Evolutionary conservation across 2,113 vertebrate species (phyloP), one percentile per base, ranked within the genome.

Genomic region (Pycnonotus jocosus): DNA sequence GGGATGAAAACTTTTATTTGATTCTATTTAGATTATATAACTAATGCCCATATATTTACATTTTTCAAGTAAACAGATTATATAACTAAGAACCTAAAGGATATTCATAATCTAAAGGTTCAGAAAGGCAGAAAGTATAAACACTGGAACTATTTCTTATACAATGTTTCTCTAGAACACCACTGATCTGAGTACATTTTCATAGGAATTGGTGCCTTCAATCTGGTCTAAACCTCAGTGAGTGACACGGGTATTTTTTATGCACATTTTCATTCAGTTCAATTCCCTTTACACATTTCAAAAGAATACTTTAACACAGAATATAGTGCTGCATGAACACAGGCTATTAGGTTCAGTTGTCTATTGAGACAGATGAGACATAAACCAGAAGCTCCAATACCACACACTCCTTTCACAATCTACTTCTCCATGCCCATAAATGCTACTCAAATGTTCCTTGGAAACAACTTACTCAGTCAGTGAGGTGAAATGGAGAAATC

Each of bases 51-150:
- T 83, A 77, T 82, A 96, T 94, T 97, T 96, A 89, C 74, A 95
- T 91, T 91, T 96, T 80, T 72, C 40, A 91, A 96, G 94, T 97
- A 96, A 97, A 95, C 86, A 95, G 56, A 84, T 97, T 96, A 97
- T 88, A 53, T 97, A 97, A 97, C 94, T 82, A 54, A 7, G 50
- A 79, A 72, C 11, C 73, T 94, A 89, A 96, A 95, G 94, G 40
- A 77, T 80, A 92, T 44, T 86, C 25, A 90, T 86, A 93, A 91
- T 95, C 86, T 83, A 92, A 88, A 71, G 80, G 58, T 87, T 96
- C 51, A 78, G 44, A 92, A 96, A 65, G 15, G 79, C 88, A 93
- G 88, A 71, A 92, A 61, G 48, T 84, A 78, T 68, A 64, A 90
- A 56, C 31, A 58, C 14, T n/a, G 22, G 30, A 80, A 92, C 33